Percentiles rank a stretch among this genome's conserved stretches.
Conservation (phyloP, 2,888 invertebrate genomes). For the Sialis lutaria region DNA sequence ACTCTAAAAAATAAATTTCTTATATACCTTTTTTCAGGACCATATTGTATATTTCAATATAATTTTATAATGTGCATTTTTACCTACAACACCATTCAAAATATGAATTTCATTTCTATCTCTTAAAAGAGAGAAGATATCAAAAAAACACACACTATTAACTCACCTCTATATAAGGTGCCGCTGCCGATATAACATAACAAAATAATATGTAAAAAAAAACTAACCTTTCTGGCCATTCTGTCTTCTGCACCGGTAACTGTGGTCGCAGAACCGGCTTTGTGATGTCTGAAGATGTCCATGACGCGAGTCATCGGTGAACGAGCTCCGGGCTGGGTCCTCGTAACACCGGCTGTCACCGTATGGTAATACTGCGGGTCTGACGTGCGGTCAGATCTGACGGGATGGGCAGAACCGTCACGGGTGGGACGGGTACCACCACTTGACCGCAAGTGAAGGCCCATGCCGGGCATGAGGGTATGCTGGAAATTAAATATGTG, state of each 20-base stretch:
- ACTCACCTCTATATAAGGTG: neutral
- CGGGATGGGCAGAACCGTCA: slow-evolving; percentile 56
- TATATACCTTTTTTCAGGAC: too few species aligned
- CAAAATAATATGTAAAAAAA: neutral
- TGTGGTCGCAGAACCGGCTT: slow-evolving; percentile 43
- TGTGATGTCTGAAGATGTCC: slow-evolving; percentile 72
- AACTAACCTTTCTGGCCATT: slow-evolving; percentile 50
- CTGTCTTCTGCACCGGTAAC: slow-evolving; percentile 28
- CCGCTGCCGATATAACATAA: neutral
- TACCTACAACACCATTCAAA: too few species aligned
- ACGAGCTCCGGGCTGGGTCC: slow-evolving; percentile 37
- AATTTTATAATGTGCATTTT: too few species aligned
- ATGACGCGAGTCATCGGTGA: slow-evolving; percentile 83
- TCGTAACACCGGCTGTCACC: slow-evolving; percentile 35
- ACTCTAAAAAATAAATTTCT: too few species aligned
- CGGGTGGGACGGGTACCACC: slow-evolving; percentile 22
- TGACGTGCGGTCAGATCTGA: slow-evolving; percentile 35
- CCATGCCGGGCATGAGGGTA: slow-evolving; percentile 24
- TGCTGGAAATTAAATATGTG: slow-evolving; percentile 22
- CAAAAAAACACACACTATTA: too few species aligned
- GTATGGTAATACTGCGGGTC: slow-evolving; percentile 52
- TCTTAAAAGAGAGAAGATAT: too few species aligned
- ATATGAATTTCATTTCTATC: too few species aligned
- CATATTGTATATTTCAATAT: too few species aligned
- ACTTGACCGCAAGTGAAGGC: slow-evolving; percentile 19